Base-by-base conservation (phyloP, 2,113 vertebrate genomes). In the Hippocampus zosterae region DNA sequence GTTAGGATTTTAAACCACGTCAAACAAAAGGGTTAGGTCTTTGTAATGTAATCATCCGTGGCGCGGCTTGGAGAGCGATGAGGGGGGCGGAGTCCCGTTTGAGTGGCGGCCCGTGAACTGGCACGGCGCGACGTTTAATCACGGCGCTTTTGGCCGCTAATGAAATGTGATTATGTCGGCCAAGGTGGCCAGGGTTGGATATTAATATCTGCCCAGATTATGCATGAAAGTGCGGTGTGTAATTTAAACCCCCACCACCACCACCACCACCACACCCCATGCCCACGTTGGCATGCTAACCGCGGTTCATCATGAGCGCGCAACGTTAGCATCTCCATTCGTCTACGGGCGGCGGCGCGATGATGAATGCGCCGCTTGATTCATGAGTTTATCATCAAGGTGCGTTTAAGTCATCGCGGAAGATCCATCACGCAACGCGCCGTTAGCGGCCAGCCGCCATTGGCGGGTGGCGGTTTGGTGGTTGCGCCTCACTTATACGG, bases 121-220 rank as follows among this genome's bases (percentile, higher is more conserved):
- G 88, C 90, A 93, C 93, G 93, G 93, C 95, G 93, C 95, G 95
- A 93, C 94, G 93, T 96, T 98, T 98, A 98, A 97, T 98, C 96
- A 98, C 94, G 93, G 95, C 91, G 94, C 92, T 94, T 94, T 60
- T 85, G 93, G 91, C 93, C 93, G 93, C 94, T 98, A 96, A 97
- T 97, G 95, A 98, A 97, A 96, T 98, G 96, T 97, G 95, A 99
- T 98, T 96, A 97, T 93, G 95, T 93, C 95, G 96, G 93, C 95
- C 89, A 93, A 97, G 92, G 92, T 70, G 73, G 74, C 18, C 53
- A 67, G 60, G 63, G 59, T 18, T 41, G 21, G 23, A 95, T 96
- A 96, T 98, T 96, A 98, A 98, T 98, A 96, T 96, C 94, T 94
- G 95, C 93, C 88, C 90, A 96, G 96, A 98, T 99, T 96, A 99